Conservation (phyloP, 1,140 invertebrate species). For the Brachionus paranguensis region DNA sequence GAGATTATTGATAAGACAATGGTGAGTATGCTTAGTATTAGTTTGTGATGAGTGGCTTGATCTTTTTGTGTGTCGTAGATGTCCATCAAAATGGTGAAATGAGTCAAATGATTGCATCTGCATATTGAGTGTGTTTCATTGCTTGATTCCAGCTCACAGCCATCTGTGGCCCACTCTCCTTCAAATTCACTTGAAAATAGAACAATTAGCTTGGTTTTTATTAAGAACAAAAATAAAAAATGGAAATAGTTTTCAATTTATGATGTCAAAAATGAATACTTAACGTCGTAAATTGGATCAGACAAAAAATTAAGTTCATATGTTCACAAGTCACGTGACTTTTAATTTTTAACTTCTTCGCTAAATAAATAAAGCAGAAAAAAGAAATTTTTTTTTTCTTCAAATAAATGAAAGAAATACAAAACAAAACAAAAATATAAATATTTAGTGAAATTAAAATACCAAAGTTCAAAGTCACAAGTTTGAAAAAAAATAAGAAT, state of each 20-base stretch:
- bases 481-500: neutral
- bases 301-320: too few relatives aligned
- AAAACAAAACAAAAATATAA: neutral
- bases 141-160: slow-evolving; percentile 72
- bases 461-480: neutral
- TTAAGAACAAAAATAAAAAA: neutral
- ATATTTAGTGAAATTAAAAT: neutral
- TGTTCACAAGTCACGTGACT: too few relatives aligned
- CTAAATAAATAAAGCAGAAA: too few relatives aligned
- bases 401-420: too few relatives aligned
- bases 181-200: neutral
- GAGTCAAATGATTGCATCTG: slow-evolving; percentile 88
- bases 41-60: neutral
- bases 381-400: neutral
- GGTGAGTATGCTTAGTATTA: neutral
- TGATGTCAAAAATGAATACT: neutral
- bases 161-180: slow-evolving; percentile 75
- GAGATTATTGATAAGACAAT: slow-evolving; percentile 15
- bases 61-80: slow-evolving; percentile 42
- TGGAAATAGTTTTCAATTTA: neutral
- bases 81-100: slow-evolving; percentile 70
- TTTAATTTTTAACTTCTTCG: too few relatives aligned
- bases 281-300: neutral
- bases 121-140: slow-evolving; percentile 84
- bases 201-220: neutral